phyloP scores from a whole-genome alignment of 2,888 invertebrate genomes.

The Euplexia lucipara region DNA sequence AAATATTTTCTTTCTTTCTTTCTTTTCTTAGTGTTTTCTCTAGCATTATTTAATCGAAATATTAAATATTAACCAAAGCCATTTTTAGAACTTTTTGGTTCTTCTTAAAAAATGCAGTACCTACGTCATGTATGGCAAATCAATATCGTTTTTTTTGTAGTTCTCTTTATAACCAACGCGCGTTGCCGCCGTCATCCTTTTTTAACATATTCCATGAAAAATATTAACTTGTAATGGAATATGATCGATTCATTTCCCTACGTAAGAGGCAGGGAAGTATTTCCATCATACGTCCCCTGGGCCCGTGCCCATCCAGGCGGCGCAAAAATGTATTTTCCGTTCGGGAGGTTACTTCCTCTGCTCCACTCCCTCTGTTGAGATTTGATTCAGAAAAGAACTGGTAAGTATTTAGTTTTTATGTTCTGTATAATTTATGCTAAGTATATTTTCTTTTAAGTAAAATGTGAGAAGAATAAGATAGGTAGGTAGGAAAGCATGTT shows the following conservation, averaged over 20 bases:
- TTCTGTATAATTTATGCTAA: not conserved
- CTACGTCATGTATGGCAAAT: too few relatives aligned
- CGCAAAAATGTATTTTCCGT: constrained; percentile 49
- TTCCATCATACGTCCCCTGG: constrained; percentile 39
- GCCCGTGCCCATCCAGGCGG: constrained; percentile 9
- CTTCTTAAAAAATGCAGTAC: too few relatives aligned
- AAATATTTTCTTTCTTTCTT: too few relatives aligned
- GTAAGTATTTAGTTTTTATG: not conserved
- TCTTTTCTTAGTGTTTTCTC: too few relatives aligned
- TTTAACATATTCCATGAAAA: constrained; percentile 27
- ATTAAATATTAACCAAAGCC: too few relatives aligned
- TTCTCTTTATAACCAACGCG: too few relatives aligned
- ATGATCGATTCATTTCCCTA: constrained; percentile 24
- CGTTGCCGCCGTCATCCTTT: too few relatives aligned
- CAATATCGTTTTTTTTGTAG: too few relatives aligned
- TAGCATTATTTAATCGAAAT: too few relatives aligned
- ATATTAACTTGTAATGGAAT: constrained; percentile 26
- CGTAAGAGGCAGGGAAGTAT: constrained; percentile 23
- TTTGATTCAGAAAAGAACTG: constrained; percentile 25
- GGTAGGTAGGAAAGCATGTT: too few relatives aligned
- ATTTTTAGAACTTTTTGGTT: too few relatives aligned
- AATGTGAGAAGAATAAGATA: too few relatives aligned
- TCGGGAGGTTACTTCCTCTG: constrained; percentile 38
- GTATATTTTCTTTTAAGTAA: not conserved
- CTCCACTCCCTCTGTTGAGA: constrained; percentile 35